Evolutionary conservation across 2,797 vertebrate genomes (phyloP).

Genomic region (Leuciscus waleckii): DNA sequence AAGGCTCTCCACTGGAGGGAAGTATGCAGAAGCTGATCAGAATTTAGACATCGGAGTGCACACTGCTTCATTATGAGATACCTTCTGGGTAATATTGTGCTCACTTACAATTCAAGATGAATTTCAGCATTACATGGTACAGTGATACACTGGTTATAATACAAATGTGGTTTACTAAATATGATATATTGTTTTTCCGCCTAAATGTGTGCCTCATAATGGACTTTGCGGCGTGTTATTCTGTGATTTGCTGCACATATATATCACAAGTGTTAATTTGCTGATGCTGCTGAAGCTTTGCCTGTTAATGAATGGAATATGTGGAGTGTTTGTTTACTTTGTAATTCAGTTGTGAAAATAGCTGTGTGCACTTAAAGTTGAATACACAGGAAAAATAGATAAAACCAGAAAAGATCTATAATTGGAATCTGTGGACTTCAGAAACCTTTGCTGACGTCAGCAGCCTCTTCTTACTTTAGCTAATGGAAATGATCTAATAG

Average conservation of each 20-base stretch:
- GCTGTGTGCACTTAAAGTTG: slow-evolving; percentile 70
- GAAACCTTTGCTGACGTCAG: slow-evolving; percentile 62
- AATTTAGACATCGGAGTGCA: slow-evolving; percentile 4
- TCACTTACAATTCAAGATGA: not conserved
- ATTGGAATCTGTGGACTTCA: slow-evolving; percentile 84
- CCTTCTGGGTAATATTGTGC: not conserved
- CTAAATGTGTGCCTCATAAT: not conserved
- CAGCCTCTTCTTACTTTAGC: slow-evolving; percentile 60
- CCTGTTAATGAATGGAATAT: slow-evolving; percentile 25
- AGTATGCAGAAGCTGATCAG: slow-evolving; percentile 32
- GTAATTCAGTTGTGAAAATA: slow-evolving; percentile 58
- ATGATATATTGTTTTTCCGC: not conserved
- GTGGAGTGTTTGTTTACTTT: slow-evolving; percentile 41
- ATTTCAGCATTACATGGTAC: not conserved
- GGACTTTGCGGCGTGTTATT: not conserved
- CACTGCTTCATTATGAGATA: slow-evolving; percentile 27
- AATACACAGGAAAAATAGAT: slow-evolving; percentile 75
- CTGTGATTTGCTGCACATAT: not conserved
- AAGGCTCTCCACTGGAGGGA: slow-evolving; percentile 28
- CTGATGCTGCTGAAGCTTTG: slow-evolving; percentile 15
- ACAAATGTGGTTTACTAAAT: not conserved
- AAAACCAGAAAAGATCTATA: slow-evolving; percentile 82
- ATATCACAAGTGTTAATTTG: not conserved
- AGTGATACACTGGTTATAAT: not conserved
- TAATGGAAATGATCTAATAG: slow-evolving; percentile 70